Evolutionary conservation across 92 coral and sea anemone genomes (phyloP), one percentile per base, ranked within the genome.

Genomic region (Palythoa heliodiscus): DNA sequence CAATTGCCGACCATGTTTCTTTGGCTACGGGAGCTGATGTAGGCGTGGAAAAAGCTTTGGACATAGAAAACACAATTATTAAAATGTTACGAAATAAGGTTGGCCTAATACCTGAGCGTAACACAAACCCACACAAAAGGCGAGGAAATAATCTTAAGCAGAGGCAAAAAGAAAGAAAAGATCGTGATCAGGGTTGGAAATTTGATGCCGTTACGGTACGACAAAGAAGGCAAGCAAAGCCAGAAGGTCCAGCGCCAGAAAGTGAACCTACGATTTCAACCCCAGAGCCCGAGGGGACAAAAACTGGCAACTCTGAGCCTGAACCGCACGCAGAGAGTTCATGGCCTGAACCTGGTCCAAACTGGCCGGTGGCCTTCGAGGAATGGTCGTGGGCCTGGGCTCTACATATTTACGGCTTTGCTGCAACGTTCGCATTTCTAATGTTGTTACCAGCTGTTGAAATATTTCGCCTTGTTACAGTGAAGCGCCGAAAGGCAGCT

Each of bases 301-400:
- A 82, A 70, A 55, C 72, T 66, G 73, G 67, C 35, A 73, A 89
- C 15, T 85, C 95, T 55, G 91, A 92, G 61, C 98, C 98, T 19
- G 89, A 89, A 47, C 92, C 95, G 50, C 83, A 88, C 38, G 83
- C 95, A 29, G 98, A 89, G 69, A 48, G 73, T 47, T 75, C 92
- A 16, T 95, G 98, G 99, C 97, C 99, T 0, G 99, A 96, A 61
- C 99, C 99, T 12, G 99, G 92, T 38, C 99, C 99, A 6, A 91
- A 94, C 48, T 96, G 99, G 99, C 64, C 82, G 29, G 76, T 88
- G 11, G 99, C 99, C n/a, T 58, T 71, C 72, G 35, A 39, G 54
- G 50, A 83, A 60, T 97, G 99, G 99, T 52, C 90, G 71, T 88
- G 83, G 76, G 99, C 99, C 25, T 97, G 99, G 99, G 97, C 95